phyloP scores from a whole-genome alignment of 2,113 vertebrate genomes.

The Indicator indicator region DNA sequence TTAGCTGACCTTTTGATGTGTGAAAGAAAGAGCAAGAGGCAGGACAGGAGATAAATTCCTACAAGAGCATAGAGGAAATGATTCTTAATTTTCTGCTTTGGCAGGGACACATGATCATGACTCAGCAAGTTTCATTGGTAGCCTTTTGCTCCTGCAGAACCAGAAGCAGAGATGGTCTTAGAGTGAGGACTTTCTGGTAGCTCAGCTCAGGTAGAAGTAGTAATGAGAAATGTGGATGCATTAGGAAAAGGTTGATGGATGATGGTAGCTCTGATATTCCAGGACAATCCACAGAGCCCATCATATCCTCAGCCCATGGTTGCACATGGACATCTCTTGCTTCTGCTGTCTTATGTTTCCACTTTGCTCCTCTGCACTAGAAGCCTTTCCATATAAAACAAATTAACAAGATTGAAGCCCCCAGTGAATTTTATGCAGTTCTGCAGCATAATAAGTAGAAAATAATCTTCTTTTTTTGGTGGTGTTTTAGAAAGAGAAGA shows the following conservation, averaged over 20 bases:
- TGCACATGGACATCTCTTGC: neutral
- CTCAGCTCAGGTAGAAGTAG: neutral
- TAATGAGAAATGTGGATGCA: accelerated
- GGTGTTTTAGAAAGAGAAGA: neutral
- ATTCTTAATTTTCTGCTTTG: neutral
- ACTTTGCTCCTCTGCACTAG: too few relatives aligned
- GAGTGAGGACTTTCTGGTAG: neutral
- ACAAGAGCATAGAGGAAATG: neutral
- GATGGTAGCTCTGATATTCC: neutral
- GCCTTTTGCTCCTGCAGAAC: neutral
- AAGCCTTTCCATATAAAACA: neutral
- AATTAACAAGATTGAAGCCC: neutral
- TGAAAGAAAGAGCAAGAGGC: neutral
- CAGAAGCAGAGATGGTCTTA: neutral
- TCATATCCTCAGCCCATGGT: too few relatives aligned
- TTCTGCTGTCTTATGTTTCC: accelerated
- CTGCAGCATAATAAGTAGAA: neutral
- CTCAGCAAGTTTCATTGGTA: accelerated
- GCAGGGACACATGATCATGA: accelerated
- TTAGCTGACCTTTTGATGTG: neutral
- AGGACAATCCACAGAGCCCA: neutral
- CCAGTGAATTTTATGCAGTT: neutral
- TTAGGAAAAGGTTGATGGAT: neutral
- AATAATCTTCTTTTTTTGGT: neutral
- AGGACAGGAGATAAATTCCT: neutral